Evolutionary conservation across 2,113 vertebrate species (phyloP).

Genomic region (Syngnathoides biaculeatus): DNA sequence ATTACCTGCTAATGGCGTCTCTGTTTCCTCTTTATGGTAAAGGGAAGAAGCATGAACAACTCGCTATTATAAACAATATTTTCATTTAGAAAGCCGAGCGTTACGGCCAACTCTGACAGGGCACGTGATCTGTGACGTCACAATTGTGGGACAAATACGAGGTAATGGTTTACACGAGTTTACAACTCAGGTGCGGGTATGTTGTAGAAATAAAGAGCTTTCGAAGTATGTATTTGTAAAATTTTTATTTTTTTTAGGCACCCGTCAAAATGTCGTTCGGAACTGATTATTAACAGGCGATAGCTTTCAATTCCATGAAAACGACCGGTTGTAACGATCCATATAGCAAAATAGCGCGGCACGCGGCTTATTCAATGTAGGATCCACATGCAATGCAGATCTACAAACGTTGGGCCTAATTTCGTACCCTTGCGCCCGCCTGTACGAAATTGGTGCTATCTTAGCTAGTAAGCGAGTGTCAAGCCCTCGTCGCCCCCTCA

Average conservation of each 20-base stretch:
- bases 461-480: conserved; percentile 7
- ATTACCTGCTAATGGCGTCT: neutral
- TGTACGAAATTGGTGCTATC: neutral
- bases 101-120: neutral
- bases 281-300: conserved; percentile 31
- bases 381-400: neutral
- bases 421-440: neutral
- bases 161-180: neutral
- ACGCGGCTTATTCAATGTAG: accelerated
- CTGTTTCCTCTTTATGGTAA: conserved; percentile 29
- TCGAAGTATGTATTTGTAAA: neutral
- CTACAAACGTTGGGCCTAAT: neutral
- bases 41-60: neutral
- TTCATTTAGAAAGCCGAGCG: conserved; percentile 6
- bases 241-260: neutral
- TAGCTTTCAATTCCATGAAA: neutral
- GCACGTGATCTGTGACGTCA: conserved; percentile 47
- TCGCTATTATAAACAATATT: neutral
- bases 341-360: conserved; percentile 17
- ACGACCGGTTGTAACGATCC: neutral
- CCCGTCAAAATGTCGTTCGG: neutral
- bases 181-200: too few species aligned
- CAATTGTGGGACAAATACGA: conserved; percentile 31
- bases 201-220: neutral
- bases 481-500: conserved; percentile 7